Percentiles rank a stretch among this genome's conserved stretches.
Conservation (phyloP, 2,113 vertebrate genomes). For the Leuciscus idus region DNA sequence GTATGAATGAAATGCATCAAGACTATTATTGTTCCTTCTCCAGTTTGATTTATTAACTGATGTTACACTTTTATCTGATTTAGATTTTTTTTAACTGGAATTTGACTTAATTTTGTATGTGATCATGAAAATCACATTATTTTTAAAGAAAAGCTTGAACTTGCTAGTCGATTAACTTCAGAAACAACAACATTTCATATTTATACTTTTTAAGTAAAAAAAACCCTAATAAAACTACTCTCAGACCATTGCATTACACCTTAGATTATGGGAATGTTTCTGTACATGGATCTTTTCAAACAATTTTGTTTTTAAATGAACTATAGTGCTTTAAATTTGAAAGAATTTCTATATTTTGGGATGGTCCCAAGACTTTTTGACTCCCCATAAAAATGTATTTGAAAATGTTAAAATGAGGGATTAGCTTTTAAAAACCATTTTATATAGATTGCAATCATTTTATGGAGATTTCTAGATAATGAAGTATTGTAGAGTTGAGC, state of each 20-base stretch:
- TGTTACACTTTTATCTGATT: neutral
- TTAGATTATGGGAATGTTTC: neutral
- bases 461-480: neutral
- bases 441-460: neutral
- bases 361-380: neutral
- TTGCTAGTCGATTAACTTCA: neutral
- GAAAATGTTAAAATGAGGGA: neutral
- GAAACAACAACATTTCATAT: neutral
- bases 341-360: neutral
- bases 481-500: neutral
- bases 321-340: neutral
- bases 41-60: neutral
- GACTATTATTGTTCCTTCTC: neutral
- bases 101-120: neutral
- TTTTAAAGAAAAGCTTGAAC: neutral
- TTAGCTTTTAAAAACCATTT: neutral
- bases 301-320: neutral
- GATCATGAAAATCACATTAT: neutral
- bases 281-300: neutral
- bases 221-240: neutral
- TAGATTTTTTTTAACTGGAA: neutral
- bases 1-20: neutral
- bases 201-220: neutral
- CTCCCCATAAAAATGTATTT: neutral
- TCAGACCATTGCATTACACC: too few species aligned